phyloP scores from a whole-genome alignment of 2,888 invertebrate species.

The Pocota personata region DNA sequence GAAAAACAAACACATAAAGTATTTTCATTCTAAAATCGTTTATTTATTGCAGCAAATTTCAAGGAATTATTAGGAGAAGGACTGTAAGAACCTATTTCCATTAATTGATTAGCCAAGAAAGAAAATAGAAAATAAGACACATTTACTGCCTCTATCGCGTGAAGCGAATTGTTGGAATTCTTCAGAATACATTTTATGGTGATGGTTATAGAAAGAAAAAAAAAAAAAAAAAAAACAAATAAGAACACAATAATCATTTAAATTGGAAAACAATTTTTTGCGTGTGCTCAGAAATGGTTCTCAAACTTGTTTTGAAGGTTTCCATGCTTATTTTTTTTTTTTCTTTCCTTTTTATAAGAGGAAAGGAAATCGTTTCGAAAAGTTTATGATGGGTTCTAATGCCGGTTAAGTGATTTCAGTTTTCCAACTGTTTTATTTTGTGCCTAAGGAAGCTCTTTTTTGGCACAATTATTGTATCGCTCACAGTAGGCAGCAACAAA shows the following conservation, averaged over 20 bases:
- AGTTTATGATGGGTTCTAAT: conserved; percentile 20
- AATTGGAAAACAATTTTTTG: conserved; percentile 46
- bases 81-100: neutral
- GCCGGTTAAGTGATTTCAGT: conserved; percentile 33
- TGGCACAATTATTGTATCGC: neutral
- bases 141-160: neutral
- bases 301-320: conserved; percentile 21
- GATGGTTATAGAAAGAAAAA: conserved; percentile 13
- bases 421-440: neutral
- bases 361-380: neutral
- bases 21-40: neutral
- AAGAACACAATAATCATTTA: conserved; percentile 1
- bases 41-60: neutral
- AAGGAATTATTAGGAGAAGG: neutral
- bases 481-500: too few species aligned
- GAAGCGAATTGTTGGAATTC: conserved; percentile 10
- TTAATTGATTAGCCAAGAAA: conserved; percentile 14
- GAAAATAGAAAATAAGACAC: neutral
- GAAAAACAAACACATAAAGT: neutral
- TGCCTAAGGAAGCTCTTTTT: neutral
- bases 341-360: neutral
- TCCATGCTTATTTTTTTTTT: neutral
- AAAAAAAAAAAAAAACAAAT: too few species aligned
- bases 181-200: conserved; percentile 36
- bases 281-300: neutral